phyloP scores from a whole-genome alignment of 2,797 vertebrate species.

The Mionectes olivaceus region DNA sequence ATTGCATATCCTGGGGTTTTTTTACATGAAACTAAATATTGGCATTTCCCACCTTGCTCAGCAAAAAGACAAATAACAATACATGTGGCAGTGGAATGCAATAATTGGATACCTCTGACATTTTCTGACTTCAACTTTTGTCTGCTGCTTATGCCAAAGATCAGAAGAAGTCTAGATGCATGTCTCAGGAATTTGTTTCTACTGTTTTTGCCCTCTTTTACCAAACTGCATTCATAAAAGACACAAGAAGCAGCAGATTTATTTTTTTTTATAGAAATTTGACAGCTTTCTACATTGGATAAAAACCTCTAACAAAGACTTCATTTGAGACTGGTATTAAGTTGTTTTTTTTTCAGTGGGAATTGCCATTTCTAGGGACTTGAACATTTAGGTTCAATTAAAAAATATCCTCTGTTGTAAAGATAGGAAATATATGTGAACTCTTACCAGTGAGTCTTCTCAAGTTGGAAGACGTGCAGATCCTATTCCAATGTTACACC shows the following conservation, averaged over 20 bases:
- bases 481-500: not conserved
- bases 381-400: not conserved
- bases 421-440: not conserved
- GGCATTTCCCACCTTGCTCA: not conserved
- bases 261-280: not conserved
- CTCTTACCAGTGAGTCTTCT: not conserved
- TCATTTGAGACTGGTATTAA: not conserved
- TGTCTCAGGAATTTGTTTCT: not conserved
- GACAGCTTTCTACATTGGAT: not conserved
- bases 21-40: not conserved
- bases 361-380: not conserved
- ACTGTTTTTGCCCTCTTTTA: not conserved
- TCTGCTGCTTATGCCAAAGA: conserved; percentile 1
- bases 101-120: not conserved
- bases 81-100: not conserved
- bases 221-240: not conserved
- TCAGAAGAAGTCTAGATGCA: not conserved
- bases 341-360: not conserved
- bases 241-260: not conserved
- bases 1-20: fast-evolving
- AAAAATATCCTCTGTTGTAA: not conserved
- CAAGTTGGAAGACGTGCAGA: not conserved
- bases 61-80: not conserved
- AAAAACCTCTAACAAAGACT: not conserved
- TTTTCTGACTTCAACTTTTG: not conserved